Conservation (phyloP, 2,888 invertebrate species). For the Melinaea menophilus region DNA sequence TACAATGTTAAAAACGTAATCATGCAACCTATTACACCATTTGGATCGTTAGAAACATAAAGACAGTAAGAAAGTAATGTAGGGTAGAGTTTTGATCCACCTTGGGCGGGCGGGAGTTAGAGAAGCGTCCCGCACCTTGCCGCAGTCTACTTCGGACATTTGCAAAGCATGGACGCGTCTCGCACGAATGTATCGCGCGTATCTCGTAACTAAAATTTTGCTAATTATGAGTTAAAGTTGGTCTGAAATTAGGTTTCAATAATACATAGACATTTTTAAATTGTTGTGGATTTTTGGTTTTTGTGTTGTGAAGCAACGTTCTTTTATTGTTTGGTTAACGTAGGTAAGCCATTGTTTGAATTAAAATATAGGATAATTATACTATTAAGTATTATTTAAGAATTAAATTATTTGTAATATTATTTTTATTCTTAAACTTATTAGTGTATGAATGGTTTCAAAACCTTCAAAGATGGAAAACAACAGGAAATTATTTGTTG, state of each 20-base stretch:
- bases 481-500: no score
- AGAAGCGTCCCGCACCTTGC: slow-evolving; percentile 45
- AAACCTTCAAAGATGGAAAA: no score
- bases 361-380: slow-evolving; percentile 9
- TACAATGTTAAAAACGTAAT: slow-evolving; percentile 9
- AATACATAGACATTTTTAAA: slow-evolving; percentile 9
- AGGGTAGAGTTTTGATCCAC: slow-evolving; percentile 29
- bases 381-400: slow-evolving; percentile 8
- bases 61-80: slow-evolving; percentile 28
- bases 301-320: slow-evolving; percentile 28
- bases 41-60: slow-evolving; percentile 25
- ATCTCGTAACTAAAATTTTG: slow-evolving; percentile 30
- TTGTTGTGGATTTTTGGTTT: slow-evolving; percentile 27
- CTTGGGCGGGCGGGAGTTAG: slow-evolving; percentile 47
- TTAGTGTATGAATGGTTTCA: no score
- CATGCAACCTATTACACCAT: slow-evolving; percentile 14
- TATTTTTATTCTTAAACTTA: background rate
- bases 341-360: slow-evolving; percentile 32
- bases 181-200: slow-evolving; percentile 23
- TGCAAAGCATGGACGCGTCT: slow-evolving; percentile 32
- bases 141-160: slow-evolving; percentile 48
- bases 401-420: background rate
- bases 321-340: slow-evolving; percentile 28
- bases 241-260: slow-evolving; percentile 16
- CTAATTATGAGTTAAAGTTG: slow-evolving; percentile 39